These are phyloP conservation scores for Paralichthys olivaceus DNA, from an alignment of 2,113 vertebrate genomes.

Conservation along the genomic window DNA sequence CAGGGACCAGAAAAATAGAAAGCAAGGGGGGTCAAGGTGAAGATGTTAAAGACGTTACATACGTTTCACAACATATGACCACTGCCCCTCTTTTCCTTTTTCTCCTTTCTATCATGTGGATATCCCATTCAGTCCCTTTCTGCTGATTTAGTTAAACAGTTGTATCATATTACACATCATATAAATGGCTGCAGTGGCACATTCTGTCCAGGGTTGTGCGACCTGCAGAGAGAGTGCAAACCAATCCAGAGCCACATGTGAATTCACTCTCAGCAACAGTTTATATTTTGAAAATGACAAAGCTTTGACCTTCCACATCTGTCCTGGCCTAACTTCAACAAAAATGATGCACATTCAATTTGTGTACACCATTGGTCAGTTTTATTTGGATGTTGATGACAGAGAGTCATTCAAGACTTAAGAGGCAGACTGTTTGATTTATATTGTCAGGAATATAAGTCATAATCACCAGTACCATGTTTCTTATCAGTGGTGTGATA, in stretches of 20 bases:
- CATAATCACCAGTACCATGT: too few relatives aligned
- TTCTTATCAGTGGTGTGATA: too few relatives aligned
- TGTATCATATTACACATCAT: constrained; percentile 33
- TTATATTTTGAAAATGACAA: neutral
- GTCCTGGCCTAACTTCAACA: neutral
- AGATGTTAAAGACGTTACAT: constrained; percentile 37
- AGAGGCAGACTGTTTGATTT: constrained; percentile 12
- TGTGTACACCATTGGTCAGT: neutral
- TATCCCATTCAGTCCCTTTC: constrained; percentile 46
- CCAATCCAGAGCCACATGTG: constrained; percentile 20
- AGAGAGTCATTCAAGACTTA: neutral
- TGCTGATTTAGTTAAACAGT: constrained; percentile 27
- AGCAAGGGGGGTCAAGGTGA: neutral
- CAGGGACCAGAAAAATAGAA: constrained; percentile 18
- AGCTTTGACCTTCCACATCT: neutral
- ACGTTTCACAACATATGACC: constrained; percentile 31
- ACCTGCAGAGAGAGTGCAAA: constrained; percentile 23
- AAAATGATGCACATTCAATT: neutral
- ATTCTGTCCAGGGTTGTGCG: constrained; percentile 14
- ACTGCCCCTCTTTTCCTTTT: constrained; percentile 10
- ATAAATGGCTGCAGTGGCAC: constrained; percentile 41
- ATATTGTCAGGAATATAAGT: neutral
- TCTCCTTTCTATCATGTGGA: constrained; percentile 36
- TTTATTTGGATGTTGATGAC: constrained; percentile 16
- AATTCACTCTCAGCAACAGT: constrained; percentile 17